Conservation (phyloP, 2,797 vertebrate species). For the Eulemur coronatus region DNA sequence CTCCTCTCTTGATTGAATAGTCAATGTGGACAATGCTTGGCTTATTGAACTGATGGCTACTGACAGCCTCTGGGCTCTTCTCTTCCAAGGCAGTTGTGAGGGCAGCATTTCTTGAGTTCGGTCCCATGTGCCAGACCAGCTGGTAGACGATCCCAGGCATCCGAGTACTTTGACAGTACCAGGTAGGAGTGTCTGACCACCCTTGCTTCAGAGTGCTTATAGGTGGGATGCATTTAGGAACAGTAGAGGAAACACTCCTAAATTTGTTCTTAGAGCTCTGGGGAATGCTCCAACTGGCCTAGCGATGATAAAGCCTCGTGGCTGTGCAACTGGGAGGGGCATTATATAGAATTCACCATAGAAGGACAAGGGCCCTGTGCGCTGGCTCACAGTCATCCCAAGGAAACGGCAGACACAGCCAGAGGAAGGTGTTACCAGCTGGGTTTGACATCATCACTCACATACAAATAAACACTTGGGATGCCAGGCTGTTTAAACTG, state of each 20-base stretch:
- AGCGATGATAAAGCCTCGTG: background rate
- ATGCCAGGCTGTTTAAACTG: background rate
- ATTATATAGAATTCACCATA: background rate
- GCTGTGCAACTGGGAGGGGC: background rate
- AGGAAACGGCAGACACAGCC: background rate
- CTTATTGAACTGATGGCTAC: constrained; percentile 25
- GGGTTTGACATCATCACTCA: background rate
- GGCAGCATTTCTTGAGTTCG: background rate
- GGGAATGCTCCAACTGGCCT: background rate
- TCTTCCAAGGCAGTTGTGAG: background rate
- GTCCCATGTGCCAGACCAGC: background rate
- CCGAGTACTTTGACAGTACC: background rate
- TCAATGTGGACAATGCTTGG: constrained; percentile 34
- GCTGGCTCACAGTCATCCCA: background rate
- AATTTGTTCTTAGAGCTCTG: background rate
- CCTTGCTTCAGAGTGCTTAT: background rate
- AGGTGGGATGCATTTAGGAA: background rate
- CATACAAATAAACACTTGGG: background rate
- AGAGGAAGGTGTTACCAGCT: background rate
- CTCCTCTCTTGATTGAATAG: constrained; percentile 59
- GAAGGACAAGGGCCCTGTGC: background rate
- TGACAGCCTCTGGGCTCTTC: background rate
- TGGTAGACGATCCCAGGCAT: background rate
- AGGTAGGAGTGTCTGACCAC: background rate
- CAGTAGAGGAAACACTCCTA: background rate